phyloP scores from a whole-genome alignment of 2,113 vertebrate species.

The Crotalus helleri region DNA sequence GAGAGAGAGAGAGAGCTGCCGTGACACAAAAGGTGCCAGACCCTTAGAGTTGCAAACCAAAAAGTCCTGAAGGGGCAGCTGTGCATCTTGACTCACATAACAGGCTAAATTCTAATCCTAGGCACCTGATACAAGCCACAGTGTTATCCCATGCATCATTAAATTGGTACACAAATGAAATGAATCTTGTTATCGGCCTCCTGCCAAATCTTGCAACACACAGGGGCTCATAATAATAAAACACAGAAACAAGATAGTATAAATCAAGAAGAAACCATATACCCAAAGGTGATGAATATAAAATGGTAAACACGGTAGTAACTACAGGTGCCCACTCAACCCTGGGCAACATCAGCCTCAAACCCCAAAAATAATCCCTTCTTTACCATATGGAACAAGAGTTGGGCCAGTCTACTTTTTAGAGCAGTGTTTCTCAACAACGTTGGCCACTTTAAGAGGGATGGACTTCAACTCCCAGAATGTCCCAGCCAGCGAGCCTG shows the following conservation, averaged over 20 bases:
- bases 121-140: neutral
- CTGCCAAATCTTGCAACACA: neutral
- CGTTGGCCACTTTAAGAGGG: no score
- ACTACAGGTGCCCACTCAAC: neutral
- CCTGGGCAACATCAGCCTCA: neutral
- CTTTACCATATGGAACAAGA: neutral
- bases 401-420: neutral
- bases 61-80: neutral
- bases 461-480: no score
- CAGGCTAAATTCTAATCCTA: neutral
- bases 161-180: neutral
- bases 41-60: neutral
- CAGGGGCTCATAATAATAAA: neutral
- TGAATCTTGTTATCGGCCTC: neutral
- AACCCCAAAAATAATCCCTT: neutral
- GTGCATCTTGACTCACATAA: neutral
- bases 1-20: no score
- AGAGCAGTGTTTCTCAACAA: no score
- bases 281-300: neutral
- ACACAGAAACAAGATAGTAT: neutral
- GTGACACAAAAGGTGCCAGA: neutral
- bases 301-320: neutral
- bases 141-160: neutral
- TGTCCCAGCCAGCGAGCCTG: no score
- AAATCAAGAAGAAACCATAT: neutral